Base-by-base conservation (phyloP, 2,113 vertebrate species). In the Crotalus horridus region DNA sequence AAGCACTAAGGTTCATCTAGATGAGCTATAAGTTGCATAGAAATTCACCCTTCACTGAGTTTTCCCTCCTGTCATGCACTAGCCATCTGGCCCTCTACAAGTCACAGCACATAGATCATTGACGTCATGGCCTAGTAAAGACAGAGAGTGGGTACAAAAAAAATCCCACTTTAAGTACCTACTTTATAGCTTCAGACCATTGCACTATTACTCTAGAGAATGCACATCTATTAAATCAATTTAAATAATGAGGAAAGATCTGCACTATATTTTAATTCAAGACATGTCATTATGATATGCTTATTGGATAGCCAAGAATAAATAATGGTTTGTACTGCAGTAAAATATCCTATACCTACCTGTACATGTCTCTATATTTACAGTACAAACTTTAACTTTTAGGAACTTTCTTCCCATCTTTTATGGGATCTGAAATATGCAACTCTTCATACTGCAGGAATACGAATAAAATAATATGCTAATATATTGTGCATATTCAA, bases 31-130 rank as follows among this genome's bases (percentile, higher is more conserved):
- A 43, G 56, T 61, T 90, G 53, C 74, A 81, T 87, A 81, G 74
- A 93, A 81, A 90, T 87, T 93, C 81, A 93, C 81, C 92, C 89
- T 90, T 90, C 74, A 55, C 29, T 93, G 74, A 90, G 81, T 90
- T 90, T 93, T 90, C 74, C 86, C 92, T 90, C 89, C 81, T 90
- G 61, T 93, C 92, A 93, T 87, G 55, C 56, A 85, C 56, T 29
- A 87, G 81, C 74, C 86, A 87, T 33, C 89, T 87, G 81, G 74
- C 48, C 81, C 56, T 87, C 81, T 56, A 93, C n/a, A 90, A 93
- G 89, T 87, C 46, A n/a, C 15, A 87, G 89, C 74, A 87, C 46
- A 90, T 64, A 90, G 89, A 54, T 93, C 92, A 90, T 90, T 48
- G 89, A 90, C 56, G 92, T 93, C 92, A 87, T 53, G 81, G n/a